These are phyloP conservation scores for Thaumetopoea pityocampa DNA, from an alignment of 1,140 invertebrate species.

Conservation along the genomic window DNA sequence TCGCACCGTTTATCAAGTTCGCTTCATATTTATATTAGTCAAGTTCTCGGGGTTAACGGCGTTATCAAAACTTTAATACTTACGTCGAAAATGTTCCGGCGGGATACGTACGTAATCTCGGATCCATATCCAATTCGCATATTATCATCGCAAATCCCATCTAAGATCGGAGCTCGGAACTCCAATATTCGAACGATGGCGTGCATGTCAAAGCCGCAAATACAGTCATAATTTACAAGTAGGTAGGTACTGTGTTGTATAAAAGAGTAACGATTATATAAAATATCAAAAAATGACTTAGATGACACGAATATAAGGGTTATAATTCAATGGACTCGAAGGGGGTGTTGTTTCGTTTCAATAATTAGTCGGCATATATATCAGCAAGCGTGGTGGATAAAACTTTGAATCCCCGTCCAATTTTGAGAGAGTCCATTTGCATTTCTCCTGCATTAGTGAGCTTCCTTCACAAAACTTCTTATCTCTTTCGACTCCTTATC, in stretches of 20 bases:
- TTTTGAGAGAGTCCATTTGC: constrained; percentile 50
- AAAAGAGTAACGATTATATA: too few species aligned
- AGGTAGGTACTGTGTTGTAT: too few species aligned
- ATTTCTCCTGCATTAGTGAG: constrained; percentile 46
- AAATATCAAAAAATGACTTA: not conserved
- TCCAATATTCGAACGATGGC: constrained; percentile 25
- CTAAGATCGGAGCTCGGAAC: constrained; percentile 37
- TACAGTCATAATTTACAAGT: constrained; percentile 43
- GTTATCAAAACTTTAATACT: constrained; percentile 53
- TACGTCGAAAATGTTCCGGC: constrained; percentile 24
- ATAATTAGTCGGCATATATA: constrained; percentile 12
- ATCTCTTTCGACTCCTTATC: constrained; percentile 12
- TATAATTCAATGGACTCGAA: not conserved
- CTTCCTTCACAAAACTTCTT: constrained; percentile 13
- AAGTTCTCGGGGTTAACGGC: constrained; percentile 18
- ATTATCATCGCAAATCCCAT: constrained; percentile 46
- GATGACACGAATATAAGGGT: not conserved
- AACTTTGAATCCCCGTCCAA: constrained; percentile 46
- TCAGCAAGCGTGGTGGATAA: constrained; percentile 43
- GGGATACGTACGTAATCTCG: constrained; percentile 31
- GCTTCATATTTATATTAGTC: constrained; percentile 25
- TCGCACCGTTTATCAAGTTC: constrained; percentile 45
- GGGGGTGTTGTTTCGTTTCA: not conserved
- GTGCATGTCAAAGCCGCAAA: constrained; percentile 39
- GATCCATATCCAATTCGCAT: constrained; percentile 37